These are phyloP conservation scores for Callithrix jacchus DNA, from an alignment of 2,113 vertebrate species.

Conservation along the genomic window DNA sequence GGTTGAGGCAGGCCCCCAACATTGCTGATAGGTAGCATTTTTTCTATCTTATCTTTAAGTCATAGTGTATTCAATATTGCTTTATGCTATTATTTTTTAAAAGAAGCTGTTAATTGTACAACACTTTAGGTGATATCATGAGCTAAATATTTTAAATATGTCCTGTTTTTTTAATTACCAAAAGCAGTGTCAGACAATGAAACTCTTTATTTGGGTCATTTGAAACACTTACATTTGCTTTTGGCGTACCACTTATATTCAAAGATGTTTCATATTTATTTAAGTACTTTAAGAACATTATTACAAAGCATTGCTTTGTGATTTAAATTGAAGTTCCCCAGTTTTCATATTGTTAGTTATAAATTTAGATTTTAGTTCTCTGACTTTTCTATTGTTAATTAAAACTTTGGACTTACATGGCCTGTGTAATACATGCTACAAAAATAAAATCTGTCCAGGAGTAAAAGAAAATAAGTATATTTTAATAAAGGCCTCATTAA, in stretches of 20 bases:
- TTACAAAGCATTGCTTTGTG: background rate
- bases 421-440: background rate
- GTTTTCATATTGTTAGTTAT: background rate
- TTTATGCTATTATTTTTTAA: background rate
- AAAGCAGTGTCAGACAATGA: conserved; percentile 25
- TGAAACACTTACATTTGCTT: background rate
- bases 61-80: background rate
- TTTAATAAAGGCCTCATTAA: conserved; percentile 1
- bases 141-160: conserved; percentile 57
- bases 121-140: conserved; percentile 44
- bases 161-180: conserved; percentile 53
- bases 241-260: background rate
- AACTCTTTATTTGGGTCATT: background rate
- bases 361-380: conserved; percentile 6
- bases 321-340: background rate
- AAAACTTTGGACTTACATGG: background rate
- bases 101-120: conserved; percentile 36
- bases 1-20: fast-evolving
- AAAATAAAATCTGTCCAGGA: conserved; percentile 2
- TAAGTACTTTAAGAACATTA: background rate
- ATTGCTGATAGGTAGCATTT: background rate
- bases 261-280: conserved; percentile 10
- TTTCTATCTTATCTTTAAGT: conserved; percentile 20
- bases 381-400: background rate
- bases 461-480: background rate